phyloP scores from a whole-genome alignment of 2,888 invertebrate genomes.

The Parapristionchus giblindavisi region DNA sequence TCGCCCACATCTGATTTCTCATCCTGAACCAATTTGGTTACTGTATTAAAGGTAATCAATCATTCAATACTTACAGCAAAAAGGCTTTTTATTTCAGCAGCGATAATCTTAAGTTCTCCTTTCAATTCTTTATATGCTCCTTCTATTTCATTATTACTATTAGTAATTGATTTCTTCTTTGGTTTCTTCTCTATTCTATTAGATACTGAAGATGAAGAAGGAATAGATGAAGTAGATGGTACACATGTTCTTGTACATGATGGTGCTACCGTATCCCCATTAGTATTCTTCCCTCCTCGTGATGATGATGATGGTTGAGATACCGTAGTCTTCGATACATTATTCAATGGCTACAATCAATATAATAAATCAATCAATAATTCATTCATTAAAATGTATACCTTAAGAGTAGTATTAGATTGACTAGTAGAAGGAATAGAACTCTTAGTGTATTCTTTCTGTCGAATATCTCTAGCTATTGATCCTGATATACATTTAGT shows the following conservation, averaged over 20 bases:
- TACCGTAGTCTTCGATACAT: too few species aligned
- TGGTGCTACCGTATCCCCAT: not conserved
- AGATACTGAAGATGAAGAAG: not conserved
- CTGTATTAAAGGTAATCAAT: not conserved
- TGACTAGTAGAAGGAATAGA: too few species aligned
- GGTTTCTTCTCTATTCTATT: slow-evolving; percentile 1
- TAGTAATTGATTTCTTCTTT: not conserved
- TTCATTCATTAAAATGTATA: too few species aligned
- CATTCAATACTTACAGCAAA: slow-evolving; percentile 8
- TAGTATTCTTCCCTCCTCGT: too few species aligned
- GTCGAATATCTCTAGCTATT: too few species aligned
- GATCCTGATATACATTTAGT: not conserved
- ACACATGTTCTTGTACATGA: not conserved
- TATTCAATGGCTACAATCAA: too few species aligned
- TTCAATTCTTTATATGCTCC: slow-evolving; percentile 1
- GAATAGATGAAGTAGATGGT: not conserved
- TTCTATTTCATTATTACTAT: slow-evolving; percentile 2
- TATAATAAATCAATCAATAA: too few species aligned
- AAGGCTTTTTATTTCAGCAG: not conserved
- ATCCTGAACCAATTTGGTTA: slow-evolving; percentile 4
- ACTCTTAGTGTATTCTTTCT: too few species aligned
- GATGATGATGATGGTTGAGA: too few species aligned
- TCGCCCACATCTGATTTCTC: slow-evolving; percentile 23
- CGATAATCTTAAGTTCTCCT: slow-evolving; percentile 24
- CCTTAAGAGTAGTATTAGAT: too few species aligned